Conservation (phyloP, 2,113 vertebrate genomes). For the Macquaria ambigua region DNA sequence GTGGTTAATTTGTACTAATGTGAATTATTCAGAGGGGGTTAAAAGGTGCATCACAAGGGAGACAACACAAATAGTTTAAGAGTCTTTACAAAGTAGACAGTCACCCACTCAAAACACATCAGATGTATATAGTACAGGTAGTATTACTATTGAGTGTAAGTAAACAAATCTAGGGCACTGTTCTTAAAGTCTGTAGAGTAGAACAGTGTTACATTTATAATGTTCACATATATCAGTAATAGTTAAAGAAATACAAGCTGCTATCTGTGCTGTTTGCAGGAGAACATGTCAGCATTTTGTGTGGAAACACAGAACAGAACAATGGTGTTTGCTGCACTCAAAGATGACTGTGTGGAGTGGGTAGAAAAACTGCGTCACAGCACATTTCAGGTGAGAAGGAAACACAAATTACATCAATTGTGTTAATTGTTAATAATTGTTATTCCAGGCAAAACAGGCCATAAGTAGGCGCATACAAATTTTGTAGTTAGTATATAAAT, state of each 20-base stretch:
- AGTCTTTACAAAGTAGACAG: too few relatives aligned
- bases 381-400: conserved; percentile 88
- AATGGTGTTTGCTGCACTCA: conserved; percentile 89
- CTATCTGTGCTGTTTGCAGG: conserved; percentile 50
- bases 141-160: too few relatives aligned
- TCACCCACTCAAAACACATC: too few relatives aligned
- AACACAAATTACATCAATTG: neutral
- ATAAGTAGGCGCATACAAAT: neutral
- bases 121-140: too few relatives aligned
- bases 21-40: too few relatives aligned
- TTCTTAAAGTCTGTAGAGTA: too few relatives aligned
- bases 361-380: conserved; percentile 88
- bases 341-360: conserved; percentile 87
- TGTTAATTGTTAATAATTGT: neutral
- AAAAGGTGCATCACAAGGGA: too few relatives aligned
- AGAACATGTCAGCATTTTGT: conserved; percentile 90
- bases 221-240: neutral
- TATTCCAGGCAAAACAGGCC: neutral
- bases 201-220: neutral
- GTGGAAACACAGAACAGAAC: conserved; percentile 89
- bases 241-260: too few relatives aligned
- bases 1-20: too few relatives aligned
- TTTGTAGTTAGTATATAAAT: neutral
- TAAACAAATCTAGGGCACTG: too few relatives aligned
- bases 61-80: too few relatives aligned